Percentiles rank a stretch among this genome's conserved stretches.
phyloP scores from a whole-genome alignment of 53 echinoderm and acorn worm genomes.

The Antedon mediterranea region DNA sequence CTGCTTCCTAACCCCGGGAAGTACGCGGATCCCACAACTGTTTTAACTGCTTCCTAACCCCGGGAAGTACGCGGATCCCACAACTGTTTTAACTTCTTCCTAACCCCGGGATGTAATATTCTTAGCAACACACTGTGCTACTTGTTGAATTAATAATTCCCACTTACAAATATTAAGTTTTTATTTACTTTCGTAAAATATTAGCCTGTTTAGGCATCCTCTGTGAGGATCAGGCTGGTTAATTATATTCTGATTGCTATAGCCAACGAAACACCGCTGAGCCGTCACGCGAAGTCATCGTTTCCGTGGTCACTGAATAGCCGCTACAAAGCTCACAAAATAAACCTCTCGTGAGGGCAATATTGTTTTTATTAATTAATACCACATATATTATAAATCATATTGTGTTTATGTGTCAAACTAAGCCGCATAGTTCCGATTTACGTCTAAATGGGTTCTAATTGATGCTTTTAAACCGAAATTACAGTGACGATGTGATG shows the following conservation, averaged over 20 bases:
- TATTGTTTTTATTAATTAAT: not conserved
- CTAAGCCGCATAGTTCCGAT: not conserved
- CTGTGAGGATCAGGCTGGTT: not conserved
- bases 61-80: too few species aligned
- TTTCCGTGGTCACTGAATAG: not conserved
- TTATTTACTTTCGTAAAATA: not conserved
- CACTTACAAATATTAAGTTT: not conserved
- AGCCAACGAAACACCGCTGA: not conserved
- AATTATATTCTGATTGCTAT: not conserved
- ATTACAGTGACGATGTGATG: too few species aligned
- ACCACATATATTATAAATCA: not conserved
- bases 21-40: too few species aligned
- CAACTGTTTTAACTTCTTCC: too few species aligned
- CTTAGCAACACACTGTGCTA: not conserved
- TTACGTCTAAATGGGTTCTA: not conserved
- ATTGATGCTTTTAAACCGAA: too few species aligned
- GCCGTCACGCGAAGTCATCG: not conserved
- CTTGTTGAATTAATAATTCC: conserved; percentile 1
- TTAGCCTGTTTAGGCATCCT: not conserved
- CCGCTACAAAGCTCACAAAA: not conserved
- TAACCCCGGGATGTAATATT: too few species aligned
- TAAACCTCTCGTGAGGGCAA: not conserved
- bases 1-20: not conserved
- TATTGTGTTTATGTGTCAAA: not conserved
- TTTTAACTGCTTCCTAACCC: too few species aligned